A percentile compares a stretch with the other conserved stretches of the same genome.
phyloP scores from a whole-genome alignment of 2,113 vertebrate species.

The Cricetomys ansorgei region DNA sequence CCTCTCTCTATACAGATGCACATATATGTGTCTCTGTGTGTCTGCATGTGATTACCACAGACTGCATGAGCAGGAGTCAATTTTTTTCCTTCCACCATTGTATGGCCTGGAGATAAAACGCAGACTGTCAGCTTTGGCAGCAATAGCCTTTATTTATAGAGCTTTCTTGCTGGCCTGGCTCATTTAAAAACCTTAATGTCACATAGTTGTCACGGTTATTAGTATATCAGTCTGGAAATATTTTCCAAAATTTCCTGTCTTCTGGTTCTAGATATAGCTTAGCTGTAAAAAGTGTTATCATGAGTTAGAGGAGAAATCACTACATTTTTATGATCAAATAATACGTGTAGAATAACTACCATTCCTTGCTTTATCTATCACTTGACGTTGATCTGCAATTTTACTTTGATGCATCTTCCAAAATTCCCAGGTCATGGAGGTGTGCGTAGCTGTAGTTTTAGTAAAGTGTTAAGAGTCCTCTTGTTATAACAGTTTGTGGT shows the following conservation, averaged over 20 bases:
- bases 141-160: not conserved
- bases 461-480: not conserved
- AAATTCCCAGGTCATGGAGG: not conserved
- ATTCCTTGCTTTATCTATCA: not conserved
- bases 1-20: no score
- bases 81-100: not conserved
- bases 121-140: not conserved
- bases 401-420: not conserved
- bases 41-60: not conserved
- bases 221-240: not conserved
- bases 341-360: no score
- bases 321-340: not conserved
- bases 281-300: not conserved
- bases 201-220: not conserved
- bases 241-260: not conserved
- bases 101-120: not conserved
- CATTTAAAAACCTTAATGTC: not conserved
- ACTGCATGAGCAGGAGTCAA: not conserved
- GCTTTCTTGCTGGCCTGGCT: not conserved
- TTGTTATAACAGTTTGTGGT: not conserved
- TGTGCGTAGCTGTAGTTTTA: not conserved
- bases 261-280: not conserved
- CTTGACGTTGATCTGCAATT: not conserved
- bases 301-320: not conserved
- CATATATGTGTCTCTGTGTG: not conserved